These are phyloP conservation scores for Chelon labrosus DNA, from an alignment of 2,797 vertebrate genomes.

Conservation along the genomic window DNA sequence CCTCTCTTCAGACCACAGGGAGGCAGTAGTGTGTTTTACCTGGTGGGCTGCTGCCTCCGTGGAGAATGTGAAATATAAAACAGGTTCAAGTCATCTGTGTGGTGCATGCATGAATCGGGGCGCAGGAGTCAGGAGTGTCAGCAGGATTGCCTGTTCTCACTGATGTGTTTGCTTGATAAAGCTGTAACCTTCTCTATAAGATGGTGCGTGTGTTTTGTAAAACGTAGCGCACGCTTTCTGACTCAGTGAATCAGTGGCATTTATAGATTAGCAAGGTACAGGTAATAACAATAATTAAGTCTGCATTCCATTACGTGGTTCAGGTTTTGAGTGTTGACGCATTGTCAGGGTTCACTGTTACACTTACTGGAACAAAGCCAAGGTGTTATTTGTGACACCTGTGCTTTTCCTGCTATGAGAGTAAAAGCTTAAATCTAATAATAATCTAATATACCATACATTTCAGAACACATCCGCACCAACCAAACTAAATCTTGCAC, in stretches of 20 bases:
- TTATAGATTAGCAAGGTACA: background rate
- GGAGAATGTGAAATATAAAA: background rate
- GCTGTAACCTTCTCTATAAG: background rate
- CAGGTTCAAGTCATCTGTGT: background rate
- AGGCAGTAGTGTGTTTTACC: constrained; percentile 60
- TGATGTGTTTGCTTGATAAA: background rate
- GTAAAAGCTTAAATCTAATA: background rate
- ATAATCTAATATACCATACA: background rate
- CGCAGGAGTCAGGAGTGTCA: background rate
- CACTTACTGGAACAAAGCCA: background rate
- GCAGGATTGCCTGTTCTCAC: background rate
- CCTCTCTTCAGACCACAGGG: constrained; percentile 51
- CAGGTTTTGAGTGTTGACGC: background rate
- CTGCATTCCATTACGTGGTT: background rate
- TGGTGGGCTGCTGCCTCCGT: background rate
- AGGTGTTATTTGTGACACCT: background rate
- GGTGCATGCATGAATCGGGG: background rate
- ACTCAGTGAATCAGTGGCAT: background rate
- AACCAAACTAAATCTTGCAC: background rate
- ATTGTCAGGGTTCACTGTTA: background rate
- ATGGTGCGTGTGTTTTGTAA: background rate
- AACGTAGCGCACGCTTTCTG: too few relatives aligned
- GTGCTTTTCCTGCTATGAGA: background rate
- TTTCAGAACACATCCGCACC: too few relatives aligned
- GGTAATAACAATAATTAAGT: background rate